These are phyloP conservation scores for Xerus rutilus DNA, from an alignment of 2,797 vertebrate species.

Conservation along the genomic window DNA sequence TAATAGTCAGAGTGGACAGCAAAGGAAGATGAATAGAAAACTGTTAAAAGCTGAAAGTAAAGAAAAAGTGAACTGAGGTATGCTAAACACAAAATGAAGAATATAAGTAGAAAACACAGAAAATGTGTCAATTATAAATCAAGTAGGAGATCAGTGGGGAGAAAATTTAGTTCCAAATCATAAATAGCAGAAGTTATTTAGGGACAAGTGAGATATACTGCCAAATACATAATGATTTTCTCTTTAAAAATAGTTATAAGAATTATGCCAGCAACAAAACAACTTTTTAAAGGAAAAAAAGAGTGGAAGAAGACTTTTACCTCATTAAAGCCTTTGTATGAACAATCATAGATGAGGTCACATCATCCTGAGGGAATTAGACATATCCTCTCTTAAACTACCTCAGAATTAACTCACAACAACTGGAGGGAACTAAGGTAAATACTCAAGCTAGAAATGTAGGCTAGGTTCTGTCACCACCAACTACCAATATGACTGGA, in stretches of 20 bases:
- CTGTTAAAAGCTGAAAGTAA: not conserved
- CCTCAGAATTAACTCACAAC: not conserved
- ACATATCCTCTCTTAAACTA: not conserved
- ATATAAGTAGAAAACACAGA: conserved; percentile 30
- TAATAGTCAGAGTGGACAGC: conserved; percentile 32
- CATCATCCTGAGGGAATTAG: not conserved
- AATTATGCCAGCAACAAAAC: not conserved
- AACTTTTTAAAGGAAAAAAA: not conserved
- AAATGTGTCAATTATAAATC: conserved; percentile 60
- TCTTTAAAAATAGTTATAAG: not conserved
- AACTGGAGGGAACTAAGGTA: not conserved
- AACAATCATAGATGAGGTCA: not conserved
- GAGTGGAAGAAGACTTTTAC: not conserved
- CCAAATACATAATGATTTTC: conserved; percentile 8
- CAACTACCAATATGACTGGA: not conserved
- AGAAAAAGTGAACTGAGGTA: conserved; percentile 42
- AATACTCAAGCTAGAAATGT: not conserved
- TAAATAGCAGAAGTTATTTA: conserved; percentile 36
- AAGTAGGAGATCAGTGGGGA: not conserved
- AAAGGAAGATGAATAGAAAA: conserved; percentile 56
- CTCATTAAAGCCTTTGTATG: not conserved
- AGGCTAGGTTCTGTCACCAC: not conserved
- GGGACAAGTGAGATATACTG: not conserved
- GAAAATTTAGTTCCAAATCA: conserved; percentile 49
- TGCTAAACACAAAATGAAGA: conserved; percentile 3